Conservation (phyloP, 1,140 invertebrate species). For the fruit fly (Drosophila melanogaster) region DNA sequence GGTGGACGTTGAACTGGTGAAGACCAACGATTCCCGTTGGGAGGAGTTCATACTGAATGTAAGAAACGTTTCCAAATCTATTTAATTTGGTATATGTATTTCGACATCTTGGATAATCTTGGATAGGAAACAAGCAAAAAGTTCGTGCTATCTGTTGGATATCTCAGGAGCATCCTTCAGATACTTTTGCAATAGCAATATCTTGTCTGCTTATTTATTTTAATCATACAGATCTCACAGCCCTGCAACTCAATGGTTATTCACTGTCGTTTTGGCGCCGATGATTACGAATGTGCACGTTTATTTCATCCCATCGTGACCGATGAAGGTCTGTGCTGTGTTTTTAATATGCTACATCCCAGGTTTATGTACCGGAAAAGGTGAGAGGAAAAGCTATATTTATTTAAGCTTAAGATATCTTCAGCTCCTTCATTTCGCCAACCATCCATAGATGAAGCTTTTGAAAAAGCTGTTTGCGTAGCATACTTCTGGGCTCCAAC, state of each 20-base stretch:
- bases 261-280: conserved; percentile 88
- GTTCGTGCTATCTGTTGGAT: no score
- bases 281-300: conserved; percentile 87
- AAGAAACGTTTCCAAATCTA: not conserved
- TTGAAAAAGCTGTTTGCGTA: not conserved
- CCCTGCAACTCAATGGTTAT: conserved; percentile 89
- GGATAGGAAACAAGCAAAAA: not conserved
- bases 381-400: conserved; percentile 27
- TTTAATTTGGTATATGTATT: no score
- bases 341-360: conserved; percentile 90
- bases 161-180: no score
- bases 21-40: conserved; percentile 47
- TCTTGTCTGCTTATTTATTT: no score
- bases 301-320: conserved; percentile 91
- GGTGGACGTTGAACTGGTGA: conserved; percentile 7
- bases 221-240: conserved; percentile 85
- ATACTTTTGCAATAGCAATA: not conserved
- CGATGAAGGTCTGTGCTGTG: conserved; percentile 93
- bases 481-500: not conserved
- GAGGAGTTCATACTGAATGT: conserved; percentile 73
- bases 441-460: not conserved
- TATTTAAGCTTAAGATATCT: no score
- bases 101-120: no score
- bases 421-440: not conserved
- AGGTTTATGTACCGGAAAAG: conserved; percentile 87